Percentiles rank a stretch among this genome's conserved stretches.
Conservation (phyloP, 2,888 invertebrate species). For the Coelinius sp. region DNA sequence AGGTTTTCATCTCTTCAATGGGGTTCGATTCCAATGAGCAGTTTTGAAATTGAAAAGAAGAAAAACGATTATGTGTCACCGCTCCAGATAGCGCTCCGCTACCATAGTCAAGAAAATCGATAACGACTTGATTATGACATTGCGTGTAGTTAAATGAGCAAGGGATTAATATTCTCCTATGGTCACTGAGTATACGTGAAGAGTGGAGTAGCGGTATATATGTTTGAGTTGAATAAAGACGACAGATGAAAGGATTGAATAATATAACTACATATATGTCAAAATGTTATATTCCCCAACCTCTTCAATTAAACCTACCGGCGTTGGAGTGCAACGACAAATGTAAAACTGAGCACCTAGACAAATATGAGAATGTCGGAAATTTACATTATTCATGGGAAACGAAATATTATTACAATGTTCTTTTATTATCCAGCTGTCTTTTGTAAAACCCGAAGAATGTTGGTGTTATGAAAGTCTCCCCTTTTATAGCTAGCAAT, state of each 20-base stretch:
- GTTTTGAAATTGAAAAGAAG: constrained; percentile 47
- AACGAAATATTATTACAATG: constrained; percentile 36
- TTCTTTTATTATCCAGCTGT: constrained; percentile 17
- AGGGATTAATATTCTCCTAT: constrained; percentile 68
- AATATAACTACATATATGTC: not conserved
- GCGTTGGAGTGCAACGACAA: constrained; percentile 26
- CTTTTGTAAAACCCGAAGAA: constrained; percentile 29
- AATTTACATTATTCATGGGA: constrained; percentile 40
- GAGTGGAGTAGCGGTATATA: not conserved
- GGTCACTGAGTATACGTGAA: constrained; percentile 49
- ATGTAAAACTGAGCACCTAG: constrained; percentile 13
- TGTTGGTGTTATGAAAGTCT: constrained; percentile 33
- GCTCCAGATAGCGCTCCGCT: not conserved
- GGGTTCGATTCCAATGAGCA: constrained; percentile 46
- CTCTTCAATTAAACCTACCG: not conserved
- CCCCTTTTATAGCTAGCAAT: constrained; percentile 37
- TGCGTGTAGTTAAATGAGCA: constrained; percentile 68
- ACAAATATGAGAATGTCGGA: constrained; percentile 32
- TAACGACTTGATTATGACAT: constrained; percentile 53
- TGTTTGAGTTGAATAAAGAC: constrained; percentile 1
- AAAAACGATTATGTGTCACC: constrained; percentile 26
- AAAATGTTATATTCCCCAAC: not conserved
- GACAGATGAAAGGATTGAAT: not conserved
- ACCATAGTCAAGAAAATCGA: constrained; percentile 59
- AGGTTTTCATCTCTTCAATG: not conserved